Conservation (phyloP, 2,888 invertebrate species). For the Fragum fragum region DNA sequence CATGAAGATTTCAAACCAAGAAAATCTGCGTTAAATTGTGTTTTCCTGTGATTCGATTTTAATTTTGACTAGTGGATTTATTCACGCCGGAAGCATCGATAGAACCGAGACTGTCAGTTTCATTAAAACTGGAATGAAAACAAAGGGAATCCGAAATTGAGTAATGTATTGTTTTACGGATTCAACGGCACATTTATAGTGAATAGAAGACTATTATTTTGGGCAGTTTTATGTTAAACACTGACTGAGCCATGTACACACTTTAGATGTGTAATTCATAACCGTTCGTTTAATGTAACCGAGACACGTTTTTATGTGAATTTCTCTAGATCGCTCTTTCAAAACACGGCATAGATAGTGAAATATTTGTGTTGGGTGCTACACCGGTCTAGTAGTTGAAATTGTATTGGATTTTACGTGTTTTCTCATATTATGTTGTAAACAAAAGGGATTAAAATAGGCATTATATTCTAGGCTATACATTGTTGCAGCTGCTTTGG, state of each 20-base stretch:
- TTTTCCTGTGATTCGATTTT: background rate
- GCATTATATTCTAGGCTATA: background rate
- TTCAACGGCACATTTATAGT: background rate
- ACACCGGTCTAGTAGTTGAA: background rate
- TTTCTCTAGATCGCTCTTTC: background rate
- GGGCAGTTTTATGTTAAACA: background rate
- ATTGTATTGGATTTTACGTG: constrained; percentile 19
- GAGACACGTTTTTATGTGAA: constrained; percentile 10
- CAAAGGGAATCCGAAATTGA: constrained; percentile 20
- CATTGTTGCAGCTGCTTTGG: background rate
- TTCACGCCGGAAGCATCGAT: background rate
- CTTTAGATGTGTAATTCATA: background rate
- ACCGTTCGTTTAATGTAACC: background rate
- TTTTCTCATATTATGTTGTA: background rate
- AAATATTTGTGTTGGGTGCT: constrained; percentile 14
- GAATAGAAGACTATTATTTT: background rate
- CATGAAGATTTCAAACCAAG: background rate
- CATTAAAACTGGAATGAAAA: constrained; percentile 15
- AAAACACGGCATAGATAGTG: constrained; percentile 17
- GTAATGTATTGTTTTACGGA: constrained; percentile 4
- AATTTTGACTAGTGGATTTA: background rate
- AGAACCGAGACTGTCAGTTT: constrained; percentile 4
- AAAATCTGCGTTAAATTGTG: background rate
- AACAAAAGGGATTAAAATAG: constrained; percentile 6
- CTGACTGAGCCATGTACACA: background rate